Conservation (phyloP, 2,888 invertebrate species). For the Ramazzottius varieornatus region DNA sequence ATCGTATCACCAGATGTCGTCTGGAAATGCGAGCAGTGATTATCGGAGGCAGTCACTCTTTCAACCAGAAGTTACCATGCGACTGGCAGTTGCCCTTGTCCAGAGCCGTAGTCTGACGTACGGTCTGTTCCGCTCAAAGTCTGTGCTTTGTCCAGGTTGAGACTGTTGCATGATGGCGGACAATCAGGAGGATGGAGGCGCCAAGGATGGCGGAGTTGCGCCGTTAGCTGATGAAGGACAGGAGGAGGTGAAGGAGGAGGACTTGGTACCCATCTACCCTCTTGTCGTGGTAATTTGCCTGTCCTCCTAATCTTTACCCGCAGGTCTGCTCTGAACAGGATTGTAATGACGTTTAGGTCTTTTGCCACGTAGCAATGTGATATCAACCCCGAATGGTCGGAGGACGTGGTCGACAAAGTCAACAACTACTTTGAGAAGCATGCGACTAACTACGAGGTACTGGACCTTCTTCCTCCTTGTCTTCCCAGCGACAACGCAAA, state of each 20-base stretch:
- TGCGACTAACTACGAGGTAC: not conserved
- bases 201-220: not conserved
- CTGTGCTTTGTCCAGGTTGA: no score
- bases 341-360: not conserved
- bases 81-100: no score
- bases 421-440: not conserved
- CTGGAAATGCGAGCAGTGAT: no score
- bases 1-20: no score
- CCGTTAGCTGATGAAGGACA: not conserved
- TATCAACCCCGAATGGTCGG: not conserved
- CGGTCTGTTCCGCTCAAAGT: no score
- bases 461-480: not conserved
- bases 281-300: not conserved
- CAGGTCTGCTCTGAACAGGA: not conserved
- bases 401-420: not conserved
- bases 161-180: not conserved
- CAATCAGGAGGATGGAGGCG: not conserved
- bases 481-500: no score
- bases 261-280: not conserved
- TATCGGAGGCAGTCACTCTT: no score
- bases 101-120: no score
- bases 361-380: not conserved
- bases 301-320: not conserved
- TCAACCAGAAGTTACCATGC: no score
- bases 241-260: not conserved